A percentile compares a stretch with the other conserved stretches of the same genome.
Evolutionary conservation across 1,140 invertebrate species (phyloP).

Genomic region (Bradysia coprophila): DNA sequence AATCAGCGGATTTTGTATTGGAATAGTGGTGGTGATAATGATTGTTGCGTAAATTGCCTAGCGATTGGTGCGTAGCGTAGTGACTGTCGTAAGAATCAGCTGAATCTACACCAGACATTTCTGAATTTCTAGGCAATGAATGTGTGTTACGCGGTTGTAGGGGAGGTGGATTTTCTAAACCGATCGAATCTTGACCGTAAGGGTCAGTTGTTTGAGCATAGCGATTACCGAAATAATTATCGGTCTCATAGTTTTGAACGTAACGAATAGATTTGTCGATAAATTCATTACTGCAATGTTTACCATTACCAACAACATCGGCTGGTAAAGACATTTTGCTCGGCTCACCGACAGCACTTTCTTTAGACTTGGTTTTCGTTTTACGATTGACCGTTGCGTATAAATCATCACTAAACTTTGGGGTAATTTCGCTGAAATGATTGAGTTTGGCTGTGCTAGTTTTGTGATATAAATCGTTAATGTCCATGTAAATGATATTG

Average conservation of each 20-base stretch:
- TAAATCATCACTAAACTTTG: conserved; percentile 11
- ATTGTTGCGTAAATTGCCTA: conserved; percentile 11
- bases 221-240: neutral
- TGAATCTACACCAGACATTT: conserved; percentile 20
- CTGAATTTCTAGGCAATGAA: conserved; percentile 20
- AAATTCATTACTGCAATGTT: conserved; percentile 22
- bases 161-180: neutral
- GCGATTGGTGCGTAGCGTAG: conserved; percentile 20
- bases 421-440: neutral
- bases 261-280: conserved; percentile 17
- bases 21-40: neutral
- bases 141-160: conserved; percentile 10
- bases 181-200: neutral
- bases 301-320: neutral
- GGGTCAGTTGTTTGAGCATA: neutral
- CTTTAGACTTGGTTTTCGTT: conserved; percentile 19
- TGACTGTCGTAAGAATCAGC: conserved; percentile 23
- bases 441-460: neutral
- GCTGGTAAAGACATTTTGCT: neutral
- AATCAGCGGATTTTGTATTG: neutral
- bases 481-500: conserved; percentile 24
- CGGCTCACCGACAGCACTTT: neutral
- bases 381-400: conserved; percentile 24
- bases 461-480: conserved; percentile 17
- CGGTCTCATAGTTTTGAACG: neutral